Conservation (phyloP, 2,113 vertebrate genomes). For the Heterochromis multidens region DNA sequence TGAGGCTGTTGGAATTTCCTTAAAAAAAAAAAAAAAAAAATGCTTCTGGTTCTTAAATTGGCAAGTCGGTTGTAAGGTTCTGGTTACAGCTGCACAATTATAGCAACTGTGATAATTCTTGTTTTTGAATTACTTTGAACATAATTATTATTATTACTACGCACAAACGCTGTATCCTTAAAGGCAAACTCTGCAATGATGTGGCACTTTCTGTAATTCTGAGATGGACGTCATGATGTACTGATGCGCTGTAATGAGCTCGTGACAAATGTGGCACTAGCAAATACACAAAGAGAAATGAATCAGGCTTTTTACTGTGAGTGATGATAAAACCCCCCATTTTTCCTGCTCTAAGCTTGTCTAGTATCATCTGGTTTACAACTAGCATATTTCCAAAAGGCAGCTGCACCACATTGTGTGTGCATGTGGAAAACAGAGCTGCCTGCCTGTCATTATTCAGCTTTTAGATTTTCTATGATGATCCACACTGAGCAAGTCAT, state of each 20-base stretch:
- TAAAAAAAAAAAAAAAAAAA: not conserved
- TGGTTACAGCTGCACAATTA: not conserved
- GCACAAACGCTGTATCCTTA: not conserved
- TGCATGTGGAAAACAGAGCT: slow-evolving; percentile 13
- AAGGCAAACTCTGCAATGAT: not conserved
- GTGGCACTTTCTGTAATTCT: not conserved
- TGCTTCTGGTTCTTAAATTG: slow-evolving; percentile 11
- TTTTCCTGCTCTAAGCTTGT: not conserved
- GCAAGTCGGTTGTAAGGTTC: not conserved
- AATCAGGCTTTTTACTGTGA: not conserved
- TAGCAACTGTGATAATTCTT: not conserved
- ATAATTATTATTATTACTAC: slow-evolving; percentile 1
- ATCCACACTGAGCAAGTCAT: not conserved
- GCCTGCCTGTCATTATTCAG: not conserved
- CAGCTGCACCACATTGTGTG: not conserved
- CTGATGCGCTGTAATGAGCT: not conserved
- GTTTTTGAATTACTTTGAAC: not conserved
- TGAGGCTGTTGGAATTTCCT: slow-evolving; percentile 53
- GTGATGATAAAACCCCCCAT: not conserved
- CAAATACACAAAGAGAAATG: not conserved
- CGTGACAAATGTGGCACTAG: not conserved
- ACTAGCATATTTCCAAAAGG: slow-evolving; percentile 27
- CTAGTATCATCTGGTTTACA: slow-evolving; percentile 17
- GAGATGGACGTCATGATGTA: not conserved
- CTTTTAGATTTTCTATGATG: slow-evolving; percentile 11